phyloP scores from a whole-genome alignment of 2,113 vertebrate genomes.

The Camarhynchus parvulus region DNA sequence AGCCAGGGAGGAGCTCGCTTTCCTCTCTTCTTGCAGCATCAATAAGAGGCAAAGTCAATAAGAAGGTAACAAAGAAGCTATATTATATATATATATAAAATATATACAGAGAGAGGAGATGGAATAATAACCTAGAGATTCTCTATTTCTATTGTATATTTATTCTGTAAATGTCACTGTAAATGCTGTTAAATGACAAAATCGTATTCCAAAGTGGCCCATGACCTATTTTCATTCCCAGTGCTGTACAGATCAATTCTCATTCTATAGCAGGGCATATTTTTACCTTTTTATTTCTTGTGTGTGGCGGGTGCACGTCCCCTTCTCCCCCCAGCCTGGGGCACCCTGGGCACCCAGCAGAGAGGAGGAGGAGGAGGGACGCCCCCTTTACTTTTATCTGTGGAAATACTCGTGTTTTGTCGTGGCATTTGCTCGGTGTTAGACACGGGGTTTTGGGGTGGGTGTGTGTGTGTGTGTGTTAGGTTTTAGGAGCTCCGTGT shows the following conservation, averaged over 20 bases:
- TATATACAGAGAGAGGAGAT: conserved; percentile 23
- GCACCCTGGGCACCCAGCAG: neutral
- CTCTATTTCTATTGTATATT: conserved; percentile 90
- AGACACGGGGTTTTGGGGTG: neutral
- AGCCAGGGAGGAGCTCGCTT: neutral
- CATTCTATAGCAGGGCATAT: conserved; percentile 84
- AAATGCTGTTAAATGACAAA: conserved; percentile 89
- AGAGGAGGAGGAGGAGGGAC: neutral
- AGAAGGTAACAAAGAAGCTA: neutral
- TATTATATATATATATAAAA: conserved; percentile 13
- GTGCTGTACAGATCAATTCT: conserved; percentile 84
- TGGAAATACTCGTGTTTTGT: conserved; percentile 32
- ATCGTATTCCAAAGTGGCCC: conserved; percentile 79
- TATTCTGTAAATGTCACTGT: conserved; percentile 92
- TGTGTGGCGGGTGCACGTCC: conserved; percentile 25
- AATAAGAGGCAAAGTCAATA: neutral
- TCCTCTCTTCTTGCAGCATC: neutral
- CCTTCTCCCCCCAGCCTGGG: neutral
- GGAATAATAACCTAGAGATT: conserved; percentile 70
- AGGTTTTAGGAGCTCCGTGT: neutral
- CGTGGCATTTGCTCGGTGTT: conserved; percentile 41
- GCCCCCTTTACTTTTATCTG: neutral
- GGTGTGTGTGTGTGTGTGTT: neutral
- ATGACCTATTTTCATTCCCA: conserved; percentile 84
- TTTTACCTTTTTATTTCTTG: conserved; percentile 74